Percentiles rank a stretch among this genome's conserved stretches.
phyloP scores from a whole-genome alignment of 2,797 vertebrate species.

The Adelosebastes latens region DNA sequence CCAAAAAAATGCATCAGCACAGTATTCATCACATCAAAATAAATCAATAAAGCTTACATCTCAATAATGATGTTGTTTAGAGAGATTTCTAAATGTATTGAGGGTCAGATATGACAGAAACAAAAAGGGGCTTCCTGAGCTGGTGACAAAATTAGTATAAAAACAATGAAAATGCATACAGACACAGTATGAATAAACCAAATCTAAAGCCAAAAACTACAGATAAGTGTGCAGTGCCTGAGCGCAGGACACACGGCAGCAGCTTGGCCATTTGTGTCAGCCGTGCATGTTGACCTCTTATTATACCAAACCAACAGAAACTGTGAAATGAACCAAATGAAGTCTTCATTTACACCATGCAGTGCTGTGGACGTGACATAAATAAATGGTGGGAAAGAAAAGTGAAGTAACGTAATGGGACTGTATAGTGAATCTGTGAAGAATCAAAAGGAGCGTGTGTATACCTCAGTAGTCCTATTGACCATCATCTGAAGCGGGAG shows the following conservation, averaged over 20 bases:
- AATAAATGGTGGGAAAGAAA: constrained; percentile 15
- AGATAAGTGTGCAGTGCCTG: constrained; percentile 2
- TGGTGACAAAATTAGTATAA: neutral
- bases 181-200: neutral
- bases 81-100: constrained; percentile 7
- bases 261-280: constrained; percentile 45
- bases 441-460: constrained; percentile 68
- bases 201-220: neutral
- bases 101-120: constrained; percentile 17
- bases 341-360: constrained; percentile 26
- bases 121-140: constrained; percentile 4
- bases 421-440: constrained; percentile 41
- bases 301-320: constrained; percentile 35
- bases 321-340: constrained; percentile 7
- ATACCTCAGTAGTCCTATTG: constrained; percentile 99
- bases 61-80: constrained; percentile 19
- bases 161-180: constrained; percentile 1
- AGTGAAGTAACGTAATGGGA: constrained; percentile 25
- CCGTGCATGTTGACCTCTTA: constrained; percentile 55
- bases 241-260: constrained; percentile 9
- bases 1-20: constrained; percentile 21
- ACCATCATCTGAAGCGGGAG: constrained; percentile 99
- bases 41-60: constrained; percentile 6
- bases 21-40: constrained; percentile 23
- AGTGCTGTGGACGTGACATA: constrained; percentile 31